Evolutionary conservation across 2,113 vertebrate species (phyloP).

Genomic region (Tyto alba): DNA sequence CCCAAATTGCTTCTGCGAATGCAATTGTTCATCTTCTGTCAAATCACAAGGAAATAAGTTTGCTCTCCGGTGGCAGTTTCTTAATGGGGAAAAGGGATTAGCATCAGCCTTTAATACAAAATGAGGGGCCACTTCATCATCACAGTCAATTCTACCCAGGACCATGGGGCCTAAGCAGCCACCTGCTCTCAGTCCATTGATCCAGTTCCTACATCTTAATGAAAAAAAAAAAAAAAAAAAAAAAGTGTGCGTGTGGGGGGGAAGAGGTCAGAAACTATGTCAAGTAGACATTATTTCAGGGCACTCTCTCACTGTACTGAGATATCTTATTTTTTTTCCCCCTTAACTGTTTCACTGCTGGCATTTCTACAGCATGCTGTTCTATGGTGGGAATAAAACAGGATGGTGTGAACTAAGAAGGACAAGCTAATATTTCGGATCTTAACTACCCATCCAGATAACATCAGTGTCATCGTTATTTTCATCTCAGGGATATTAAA

Average conservation of each 20-base stretch:
- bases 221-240: no score
- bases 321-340: neutral
- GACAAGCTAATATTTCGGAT: neutral
- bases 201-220: neutral
- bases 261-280: neutral
- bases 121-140: constrained; percentile 2
- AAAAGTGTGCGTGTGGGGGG: no score
- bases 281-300: neutral
- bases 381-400: neutral
- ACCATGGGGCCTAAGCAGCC: neutral
- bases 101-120: constrained; percentile 10
- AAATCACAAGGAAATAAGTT: constrained; percentile 53
- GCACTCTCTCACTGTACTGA: neutral
- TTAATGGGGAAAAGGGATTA: constrained; percentile 45
- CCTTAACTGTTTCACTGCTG: neutral
- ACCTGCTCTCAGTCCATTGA: neutral
- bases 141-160: neutral
- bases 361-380: neutral
- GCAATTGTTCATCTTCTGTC: constrained; percentile 43
- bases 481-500: neutral
- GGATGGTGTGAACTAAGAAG: neutral
- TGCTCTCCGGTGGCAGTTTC: constrained; percentile 18
- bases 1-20: constrained; percentile 53
- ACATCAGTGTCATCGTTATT: neutral
- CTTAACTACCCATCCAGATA: neutral